A percentile compares a stretch with the other conserved stretches of the same genome.
Evolutionary conservation across 2,888 invertebrate species (phyloP).

Genomic region (Athetis lepigone): DNA sequence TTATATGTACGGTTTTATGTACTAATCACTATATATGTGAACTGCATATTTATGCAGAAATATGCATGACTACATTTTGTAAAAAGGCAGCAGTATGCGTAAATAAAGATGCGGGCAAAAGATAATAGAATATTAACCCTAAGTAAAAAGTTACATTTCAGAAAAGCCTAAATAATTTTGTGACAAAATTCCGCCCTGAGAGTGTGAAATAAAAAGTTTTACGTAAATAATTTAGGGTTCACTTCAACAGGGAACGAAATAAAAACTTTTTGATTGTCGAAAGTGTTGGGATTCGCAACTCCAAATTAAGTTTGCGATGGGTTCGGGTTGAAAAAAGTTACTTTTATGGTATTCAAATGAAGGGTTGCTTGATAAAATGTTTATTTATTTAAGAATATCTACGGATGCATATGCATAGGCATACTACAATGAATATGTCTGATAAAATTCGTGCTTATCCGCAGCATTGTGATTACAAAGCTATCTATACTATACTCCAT

Average conservation of each 20-base stretch:
- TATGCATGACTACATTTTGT: too few relatives aligned
- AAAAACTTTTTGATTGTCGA: conserved; percentile 45
- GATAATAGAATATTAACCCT: too few relatives aligned
- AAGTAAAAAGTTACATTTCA: background rate
- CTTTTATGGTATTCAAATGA: conserved; percentile 28
- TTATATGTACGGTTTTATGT: too few relatives aligned
- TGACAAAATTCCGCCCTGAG: background rate
- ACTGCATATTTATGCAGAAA: too few relatives aligned
- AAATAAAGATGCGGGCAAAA: too few relatives aligned
- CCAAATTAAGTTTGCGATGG: conserved; percentile 29
- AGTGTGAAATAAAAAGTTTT: background rate
- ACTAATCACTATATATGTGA: too few relatives aligned
- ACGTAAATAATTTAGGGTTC: conserved; percentile 7
- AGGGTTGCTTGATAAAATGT: conserved; percentile 2
- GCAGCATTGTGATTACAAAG: too few relatives aligned
- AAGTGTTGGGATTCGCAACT: conserved; percentile 28
- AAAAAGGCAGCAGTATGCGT: too few relatives aligned
- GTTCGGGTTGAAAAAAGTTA: conserved; percentile 17
- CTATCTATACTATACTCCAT: too few relatives aligned
- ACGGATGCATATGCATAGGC: too few relatives aligned
- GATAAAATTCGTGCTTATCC: too few relatives aligned
- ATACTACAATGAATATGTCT: too few relatives aligned
- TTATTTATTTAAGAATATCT: background rate
- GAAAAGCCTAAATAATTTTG: background rate
- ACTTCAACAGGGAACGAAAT: conserved; percentile 10